phyloP scores from a whole-genome alignment of 2,888 invertebrate genomes.

The Suillia variegata region DNA sequence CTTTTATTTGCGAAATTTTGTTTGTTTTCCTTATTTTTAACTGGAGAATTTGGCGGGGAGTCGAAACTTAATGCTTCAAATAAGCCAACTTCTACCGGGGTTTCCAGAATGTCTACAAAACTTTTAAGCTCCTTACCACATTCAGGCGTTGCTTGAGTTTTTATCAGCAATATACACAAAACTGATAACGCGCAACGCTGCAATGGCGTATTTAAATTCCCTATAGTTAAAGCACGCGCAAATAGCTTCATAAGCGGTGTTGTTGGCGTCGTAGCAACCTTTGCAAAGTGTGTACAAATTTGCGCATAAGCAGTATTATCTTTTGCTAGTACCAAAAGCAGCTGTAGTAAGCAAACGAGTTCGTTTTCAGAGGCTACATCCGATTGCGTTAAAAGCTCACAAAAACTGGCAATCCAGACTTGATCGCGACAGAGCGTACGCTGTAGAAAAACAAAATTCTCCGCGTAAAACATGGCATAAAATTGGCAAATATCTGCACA shows the following conservation, averaged over 20 bases:
- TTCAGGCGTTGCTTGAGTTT: conserved; percentile 21
- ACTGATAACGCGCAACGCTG: conserved; percentile 40
- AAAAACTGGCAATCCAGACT: conserved; percentile 35
- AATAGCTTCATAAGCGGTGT: conserved; percentile 40
- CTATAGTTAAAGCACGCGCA: conserved; percentile 33
- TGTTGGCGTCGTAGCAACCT: conserved; percentile 26
- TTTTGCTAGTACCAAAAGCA: conserved; percentile 43
- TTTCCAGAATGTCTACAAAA: conserved; percentile 30
- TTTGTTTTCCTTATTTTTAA: conserved; percentile 2
- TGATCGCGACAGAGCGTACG: conserved; percentile 50
- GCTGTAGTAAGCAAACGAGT: conserved; percentile 28
- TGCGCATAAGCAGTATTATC: conserved; percentile 40
- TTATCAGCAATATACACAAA: conserved; percentile 42
- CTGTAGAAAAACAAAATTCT: conserved; percentile 44
- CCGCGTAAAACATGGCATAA: conserved; percentile 42
- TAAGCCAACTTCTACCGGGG: conserved; percentile 8
- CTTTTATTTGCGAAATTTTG: not conserved
- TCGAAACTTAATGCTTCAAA: too few species aligned
- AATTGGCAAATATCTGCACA: conserved; percentile 51
- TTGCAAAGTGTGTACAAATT: conserved; percentile 38
- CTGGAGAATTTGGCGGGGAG: not conserved
- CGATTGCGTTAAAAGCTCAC: conserved; percentile 27
- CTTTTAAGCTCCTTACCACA: conserved; percentile 22
- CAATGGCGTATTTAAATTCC: conserved; percentile 26
- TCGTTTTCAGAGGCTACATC: conserved; percentile 5